Evolutionary conservation across 2,888 invertebrate genomes (phyloP).

Genomic region (Meloe dianella): DNA sequence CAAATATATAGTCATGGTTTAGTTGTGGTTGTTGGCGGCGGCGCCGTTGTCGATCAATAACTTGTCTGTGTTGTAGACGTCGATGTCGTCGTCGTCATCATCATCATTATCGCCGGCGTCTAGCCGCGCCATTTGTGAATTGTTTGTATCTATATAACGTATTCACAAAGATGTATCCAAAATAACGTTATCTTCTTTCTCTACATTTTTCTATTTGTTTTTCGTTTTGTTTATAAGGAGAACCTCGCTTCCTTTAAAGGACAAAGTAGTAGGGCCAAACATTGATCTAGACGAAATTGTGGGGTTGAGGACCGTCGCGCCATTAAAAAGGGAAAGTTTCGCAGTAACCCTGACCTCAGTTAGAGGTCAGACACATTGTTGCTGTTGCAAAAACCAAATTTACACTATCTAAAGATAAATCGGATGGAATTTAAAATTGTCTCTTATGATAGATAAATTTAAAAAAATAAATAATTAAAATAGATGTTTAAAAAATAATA

Average conservation of each 20-base stretch:
- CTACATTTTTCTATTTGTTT: neutral
- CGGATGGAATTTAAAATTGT: neutral
- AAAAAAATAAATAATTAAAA: no score
- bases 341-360: constrained; percentile 3
- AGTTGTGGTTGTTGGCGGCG: neutral
- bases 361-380: constrained; percentile 8
- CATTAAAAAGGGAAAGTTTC: constrained; percentile 8
- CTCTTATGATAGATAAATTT: no score
- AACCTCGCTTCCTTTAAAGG: neutral
- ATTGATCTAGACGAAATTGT: constrained; percentile 9
- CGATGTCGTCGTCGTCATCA: neutral
- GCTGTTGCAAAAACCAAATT: constrained; percentile 7
- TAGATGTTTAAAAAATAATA: no score
- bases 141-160: neutral
- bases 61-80: neutral
- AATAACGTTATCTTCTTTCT: neutral
- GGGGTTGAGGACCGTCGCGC: constrained; percentile 4
- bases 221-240: neutral
- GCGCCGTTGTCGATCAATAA: neutral
- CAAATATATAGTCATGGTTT: neutral
- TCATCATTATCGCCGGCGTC: neutral
- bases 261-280: neutral
- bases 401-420: neutral
- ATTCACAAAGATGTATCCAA: neutral
- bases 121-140: neutral